Evolutionary conservation across 1,140 invertebrate species (phyloP).

Genomic region (Frieseomelitta varia): DNA sequence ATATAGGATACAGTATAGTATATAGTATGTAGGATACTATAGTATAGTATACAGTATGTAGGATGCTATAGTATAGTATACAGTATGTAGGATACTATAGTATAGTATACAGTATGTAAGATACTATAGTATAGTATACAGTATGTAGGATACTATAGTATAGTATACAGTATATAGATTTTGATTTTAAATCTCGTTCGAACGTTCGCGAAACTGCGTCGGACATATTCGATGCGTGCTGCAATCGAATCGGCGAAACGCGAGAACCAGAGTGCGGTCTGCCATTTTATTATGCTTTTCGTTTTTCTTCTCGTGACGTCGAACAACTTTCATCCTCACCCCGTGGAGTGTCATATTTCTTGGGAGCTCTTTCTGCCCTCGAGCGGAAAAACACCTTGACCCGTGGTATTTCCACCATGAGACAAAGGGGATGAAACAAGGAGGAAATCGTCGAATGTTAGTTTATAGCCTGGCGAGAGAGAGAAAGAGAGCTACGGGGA

Average conservation of each 20-base stretch:
- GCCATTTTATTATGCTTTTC: neutral
- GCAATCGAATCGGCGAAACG: neutral
- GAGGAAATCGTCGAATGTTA: neutral
- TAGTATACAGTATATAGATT: no score
- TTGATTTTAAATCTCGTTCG: neutral
- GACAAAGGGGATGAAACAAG: neutral
- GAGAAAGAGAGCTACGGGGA: neutral
- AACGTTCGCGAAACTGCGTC: no score
- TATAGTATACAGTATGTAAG: no score
- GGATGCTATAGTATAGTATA: no score
- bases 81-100: no score
- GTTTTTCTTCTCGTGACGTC: neutral
- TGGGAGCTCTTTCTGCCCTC: neutral
- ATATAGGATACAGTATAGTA: no score
- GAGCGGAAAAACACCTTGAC: conserved; percentile 15
- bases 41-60: no score
- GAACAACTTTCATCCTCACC: neutral
- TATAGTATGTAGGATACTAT: no score
- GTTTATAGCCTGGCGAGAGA: neutral
- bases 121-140: no score
- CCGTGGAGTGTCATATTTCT: neutral
- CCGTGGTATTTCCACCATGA: conserved; percentile 17
- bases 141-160: no score
- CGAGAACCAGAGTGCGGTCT: no score
- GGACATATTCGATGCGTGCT: neutral